These are phyloP conservation scores for Aldrovandia affinis DNA, from an alignment of 2,797 vertebrate species.

Conservation along the genomic window DNA sequence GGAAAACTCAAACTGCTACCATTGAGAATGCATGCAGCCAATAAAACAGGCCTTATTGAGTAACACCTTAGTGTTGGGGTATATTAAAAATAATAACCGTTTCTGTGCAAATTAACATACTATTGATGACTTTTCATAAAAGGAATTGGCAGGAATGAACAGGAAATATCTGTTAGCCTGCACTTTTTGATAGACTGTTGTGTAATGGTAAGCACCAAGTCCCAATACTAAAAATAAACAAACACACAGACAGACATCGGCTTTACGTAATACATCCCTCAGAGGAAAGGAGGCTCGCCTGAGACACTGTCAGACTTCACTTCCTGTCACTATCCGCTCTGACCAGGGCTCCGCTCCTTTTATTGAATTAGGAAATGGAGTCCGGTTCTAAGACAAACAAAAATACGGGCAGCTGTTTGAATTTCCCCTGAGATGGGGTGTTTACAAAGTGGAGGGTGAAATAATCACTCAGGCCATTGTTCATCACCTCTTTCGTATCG, in stretches of 20 bases:
- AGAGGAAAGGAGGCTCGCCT: background rate
- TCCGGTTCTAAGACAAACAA: background rate
- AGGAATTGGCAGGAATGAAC: background rate
- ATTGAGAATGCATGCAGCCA: background rate
- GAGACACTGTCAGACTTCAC: background rate
- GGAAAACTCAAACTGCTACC: background rate
- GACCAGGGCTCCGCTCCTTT: background rate
- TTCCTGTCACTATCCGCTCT: background rate
- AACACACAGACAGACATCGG: background rate
- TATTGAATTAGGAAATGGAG: constrained; percentile 23
- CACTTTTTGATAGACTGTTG: background rate
- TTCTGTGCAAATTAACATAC: background rate
- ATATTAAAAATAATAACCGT: background rate
- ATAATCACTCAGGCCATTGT: background rate
- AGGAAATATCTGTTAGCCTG: background rate
- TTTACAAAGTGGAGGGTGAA: constrained; percentile 11
- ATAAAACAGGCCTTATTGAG: background rate
- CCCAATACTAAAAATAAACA: background rate
- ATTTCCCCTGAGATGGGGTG: constrained; percentile 3
- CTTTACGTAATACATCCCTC: background rate
- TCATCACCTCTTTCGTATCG: constrained; percentile 14
- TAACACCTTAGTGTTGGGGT: background rate
- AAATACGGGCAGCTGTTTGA: constrained; percentile 20
- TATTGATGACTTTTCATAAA: too few species aligned
- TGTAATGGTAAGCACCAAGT: background rate